Conservation (phyloP, 1,140 invertebrate genomes). For the Venturia canescens region DNA sequence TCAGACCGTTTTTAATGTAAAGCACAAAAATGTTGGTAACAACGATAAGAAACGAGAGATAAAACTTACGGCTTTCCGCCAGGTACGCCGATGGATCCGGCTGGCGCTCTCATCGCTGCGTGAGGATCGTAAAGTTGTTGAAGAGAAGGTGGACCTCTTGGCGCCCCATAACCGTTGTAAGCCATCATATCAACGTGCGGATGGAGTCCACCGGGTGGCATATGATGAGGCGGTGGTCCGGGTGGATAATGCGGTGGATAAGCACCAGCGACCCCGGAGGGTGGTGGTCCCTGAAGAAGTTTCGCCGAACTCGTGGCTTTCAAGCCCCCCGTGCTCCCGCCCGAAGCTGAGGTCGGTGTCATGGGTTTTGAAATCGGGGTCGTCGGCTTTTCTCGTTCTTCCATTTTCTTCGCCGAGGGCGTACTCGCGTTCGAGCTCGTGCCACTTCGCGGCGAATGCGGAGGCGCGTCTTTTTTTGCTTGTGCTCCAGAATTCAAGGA, state of each 20-base stretch:
- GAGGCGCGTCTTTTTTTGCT: constrained; percentile 79
- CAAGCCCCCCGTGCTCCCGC: constrained; percentile 58
- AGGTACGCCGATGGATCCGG: constrained; percentile 81
- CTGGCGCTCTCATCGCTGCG: constrained; percentile 79
- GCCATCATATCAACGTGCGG: constrained; percentile 72
- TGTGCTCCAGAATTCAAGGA: constrained; percentile 69
- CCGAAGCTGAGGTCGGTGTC: constrained; percentile 86
- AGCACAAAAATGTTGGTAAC: no score
- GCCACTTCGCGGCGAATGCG: constrained; percentile 83
- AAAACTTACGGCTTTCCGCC: constrained; percentile 94
- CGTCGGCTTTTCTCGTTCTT: constrained; percentile 86
- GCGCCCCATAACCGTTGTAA: constrained; percentile 71
- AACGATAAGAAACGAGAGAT: no score
- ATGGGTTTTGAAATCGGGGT: constrained; percentile 94
- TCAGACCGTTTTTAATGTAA: no score
- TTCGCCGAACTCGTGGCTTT: constrained; percentile 74
- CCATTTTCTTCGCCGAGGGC: constrained; percentile 87
- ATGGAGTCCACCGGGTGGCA: constrained; percentile 69
- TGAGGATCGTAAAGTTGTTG: constrained; percentile 82
- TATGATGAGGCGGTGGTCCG: constrained; percentile 70
- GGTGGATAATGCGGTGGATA: constrained; percentile 70
- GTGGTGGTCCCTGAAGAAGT: constrained; percentile 63
- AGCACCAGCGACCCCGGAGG: constrained; percentile 60
- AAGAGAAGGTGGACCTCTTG: constrained; percentile 68
- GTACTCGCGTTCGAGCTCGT: constrained; percentile 87